A percentile compares a stretch with the other conserved stretches of the same genome.
Evolutionary conservation across 2,113 vertebrate species (phyloP).

Genomic region (Laticauda laticaudata): DNA sequence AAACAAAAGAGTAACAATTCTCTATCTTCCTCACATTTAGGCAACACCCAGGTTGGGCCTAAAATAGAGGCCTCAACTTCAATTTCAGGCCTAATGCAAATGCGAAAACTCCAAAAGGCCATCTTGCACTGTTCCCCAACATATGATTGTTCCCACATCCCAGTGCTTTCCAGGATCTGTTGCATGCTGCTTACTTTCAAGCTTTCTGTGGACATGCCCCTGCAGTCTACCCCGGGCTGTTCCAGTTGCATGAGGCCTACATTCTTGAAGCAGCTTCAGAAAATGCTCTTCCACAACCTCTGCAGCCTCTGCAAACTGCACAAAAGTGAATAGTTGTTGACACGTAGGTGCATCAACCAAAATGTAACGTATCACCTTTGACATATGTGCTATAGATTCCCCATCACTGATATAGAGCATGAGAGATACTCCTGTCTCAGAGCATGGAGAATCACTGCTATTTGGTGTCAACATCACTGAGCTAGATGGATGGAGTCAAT

Average conservation of each 20-base stretch:
- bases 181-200: neutral
- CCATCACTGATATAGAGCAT: neutral
- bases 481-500: neutral
- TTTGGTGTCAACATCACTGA: neutral
- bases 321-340: too few relatives aligned
- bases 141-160: neutral
- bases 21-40: neutral
- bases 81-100: neutral
- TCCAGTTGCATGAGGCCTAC: neutral
- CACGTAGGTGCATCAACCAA: too few relatives aligned
- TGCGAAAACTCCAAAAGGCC: neutral
- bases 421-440: neutral
- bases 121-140: neutral
- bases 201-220: too few relatives aligned
- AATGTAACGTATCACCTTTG: too few relatives aligned
- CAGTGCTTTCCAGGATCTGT: neutral
- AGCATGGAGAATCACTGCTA: neutral
- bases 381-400: too few relatives aligned
- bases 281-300: neutral
- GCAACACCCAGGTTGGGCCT: neutral
- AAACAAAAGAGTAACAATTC: neutral
- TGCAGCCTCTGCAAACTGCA: neutral
- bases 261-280: neutral
- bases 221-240: neutral
- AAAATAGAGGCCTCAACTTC: neutral